Evolutionary conservation across 2,888 invertebrate species (phyloP).

Genomic region (Eilema sororculum): DNA sequence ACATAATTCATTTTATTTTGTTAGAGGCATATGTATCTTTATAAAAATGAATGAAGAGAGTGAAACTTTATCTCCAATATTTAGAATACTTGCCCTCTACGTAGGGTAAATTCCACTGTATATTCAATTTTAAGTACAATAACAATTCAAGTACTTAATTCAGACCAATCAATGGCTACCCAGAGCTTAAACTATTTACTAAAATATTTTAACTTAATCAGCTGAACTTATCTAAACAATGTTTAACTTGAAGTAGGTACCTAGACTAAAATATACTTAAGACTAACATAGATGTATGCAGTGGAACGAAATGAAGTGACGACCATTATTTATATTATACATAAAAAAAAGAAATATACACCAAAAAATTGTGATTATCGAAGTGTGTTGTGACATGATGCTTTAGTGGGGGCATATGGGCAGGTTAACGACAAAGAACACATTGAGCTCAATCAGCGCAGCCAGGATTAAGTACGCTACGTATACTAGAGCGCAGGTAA

Average conservation of each 20-base stretch:
- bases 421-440: slow-evolving; percentile 91
- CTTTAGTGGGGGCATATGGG: slow-evolving; percentile 88
- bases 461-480: slow-evolving; percentile 89
- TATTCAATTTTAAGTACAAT: not conserved
- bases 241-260: too few species aligned
- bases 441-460: slow-evolving; percentile 91
- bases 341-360: too few species aligned
- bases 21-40: too few species aligned
- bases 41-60: too few species aligned
- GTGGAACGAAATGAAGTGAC: not conserved
- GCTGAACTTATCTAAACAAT: not conserved
- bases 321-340: too few species aligned
- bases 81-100: not conserved
- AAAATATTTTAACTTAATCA: not conserved
- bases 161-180: slow-evolving; percentile 3
- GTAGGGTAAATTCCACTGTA: not conserved
- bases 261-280: not conserved
- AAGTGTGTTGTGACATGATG: too few species aligned
- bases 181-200: not conserved
- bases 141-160: not conserved
- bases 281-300: not conserved
- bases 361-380: not conserved
- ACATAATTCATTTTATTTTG: too few species aligned
- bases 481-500: slow-evolving; percentile 90
- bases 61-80: not conserved